Base-by-base conservation (phyloP, 2,888 invertebrate genomes). In the Tachina fera region DNA sequence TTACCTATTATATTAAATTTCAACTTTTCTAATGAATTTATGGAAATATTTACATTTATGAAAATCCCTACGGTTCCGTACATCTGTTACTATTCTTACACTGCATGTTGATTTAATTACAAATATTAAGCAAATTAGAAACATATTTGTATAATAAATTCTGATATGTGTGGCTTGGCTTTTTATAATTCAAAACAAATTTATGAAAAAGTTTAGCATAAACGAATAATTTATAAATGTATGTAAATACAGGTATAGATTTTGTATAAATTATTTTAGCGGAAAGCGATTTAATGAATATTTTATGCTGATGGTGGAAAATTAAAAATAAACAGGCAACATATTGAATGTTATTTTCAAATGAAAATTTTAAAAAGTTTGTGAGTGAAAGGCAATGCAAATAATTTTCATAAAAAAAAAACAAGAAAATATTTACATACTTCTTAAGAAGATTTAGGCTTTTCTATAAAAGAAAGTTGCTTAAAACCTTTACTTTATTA, bases 121-220 rank as follows among this genome's bases (percentile, higher is more conserved):
- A 31, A 31, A 31, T 31, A 31, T 31, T 10, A 51, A 51, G 9
- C 51, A 51, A 16, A 49, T 49, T 51, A 19, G 4, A 51, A 51
- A 16, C 3, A 31, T n/a, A n/a, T 31, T 31, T 10, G 16, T 11
- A 19, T 53, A 19, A 53, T 53, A 11, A 11, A 19, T 53, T 53
- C 19, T 10, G 11, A 53, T n/a, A 19, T 53, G n/a, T 65, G 65
- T 31, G 75, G 43, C 39, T 76, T 65, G 45, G 76, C 65, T 56
- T 67, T 56, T 39, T n/a, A 22, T 39, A 67, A 65, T 76, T 16
- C 13, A 47, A 53, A 31, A 31, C 5, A 31, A 56, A 39, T 67
- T 76, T 67, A 13, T 65, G 45, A 56, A 53, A 22, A n/a, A 13
- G 31, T 63, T 53, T 31, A 47, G 47, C 31, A 47, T 58, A 39